Conservation (phyloP, 1,140 invertebrate species). For the Melitaea cinxia region DNA sequence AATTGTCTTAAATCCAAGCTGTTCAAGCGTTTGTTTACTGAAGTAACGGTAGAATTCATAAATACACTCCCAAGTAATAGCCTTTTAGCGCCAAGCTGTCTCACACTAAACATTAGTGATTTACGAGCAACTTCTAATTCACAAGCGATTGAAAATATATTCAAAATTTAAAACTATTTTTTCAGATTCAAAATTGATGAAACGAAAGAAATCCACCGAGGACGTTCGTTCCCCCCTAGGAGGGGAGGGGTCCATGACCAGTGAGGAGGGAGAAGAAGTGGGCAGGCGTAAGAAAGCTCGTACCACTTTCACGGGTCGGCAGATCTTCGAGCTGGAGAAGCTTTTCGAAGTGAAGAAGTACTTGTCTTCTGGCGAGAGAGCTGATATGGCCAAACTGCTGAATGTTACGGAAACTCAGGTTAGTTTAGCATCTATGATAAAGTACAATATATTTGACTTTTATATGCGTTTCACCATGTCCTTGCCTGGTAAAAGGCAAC, state of each 20-base stretch:
- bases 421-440: slow-evolving; percentile 8
- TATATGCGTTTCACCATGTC: too few species aligned
- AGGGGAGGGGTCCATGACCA: slow-evolving; percentile 90
- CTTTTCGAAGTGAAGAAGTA: slow-evolving; percentile 98
- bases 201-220: slow-evolving; percentile 77
- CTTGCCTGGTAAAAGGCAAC: too few species aligned
- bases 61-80: too few species aligned
- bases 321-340: slow-evolving; percentile 98
- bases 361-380: slow-evolving; percentile 95
- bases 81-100: too few species aligned
- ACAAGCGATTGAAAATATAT: too few species aligned
- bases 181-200: slow-evolving; percentile 72
- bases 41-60: too few species aligned
- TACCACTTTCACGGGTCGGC: slow-evolving; percentile 96
- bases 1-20: too few species aligned
- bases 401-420: slow-evolving; percentile 98
- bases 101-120: too few species aligned
- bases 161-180: too few species aligned
- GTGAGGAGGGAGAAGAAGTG: slow-evolving; percentile 84
- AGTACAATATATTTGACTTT: background rate
- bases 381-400: slow-evolving; percentile 95
- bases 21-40: too few species aligned
- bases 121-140: too few species aligned
- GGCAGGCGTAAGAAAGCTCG: slow-evolving; percentile 96
- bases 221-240: slow-evolving; percentile 85